Evolutionary conservation across 2,797 vertebrate genomes (phyloP).

Genomic region (Syngnathus acus): DNA sequence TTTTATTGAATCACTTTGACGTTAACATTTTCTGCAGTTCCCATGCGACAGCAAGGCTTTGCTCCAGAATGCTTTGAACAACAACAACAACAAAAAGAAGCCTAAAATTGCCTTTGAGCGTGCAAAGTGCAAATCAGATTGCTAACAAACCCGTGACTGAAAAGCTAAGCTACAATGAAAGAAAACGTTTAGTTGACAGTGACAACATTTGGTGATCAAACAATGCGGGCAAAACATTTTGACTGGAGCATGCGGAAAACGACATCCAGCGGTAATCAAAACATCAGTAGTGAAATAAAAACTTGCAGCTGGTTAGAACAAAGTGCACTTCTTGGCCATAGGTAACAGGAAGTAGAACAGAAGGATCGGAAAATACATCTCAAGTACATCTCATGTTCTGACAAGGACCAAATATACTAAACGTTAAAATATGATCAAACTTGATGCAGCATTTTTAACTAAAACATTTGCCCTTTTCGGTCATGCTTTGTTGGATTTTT

Average conservation of each 20-base stretch:
- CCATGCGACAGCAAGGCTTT: constrained; percentile 36
- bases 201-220: too few species aligned
- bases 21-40: constrained; percentile 39
- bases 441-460: constrained; percentile 37
- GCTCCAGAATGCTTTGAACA: constrained; percentile 10
- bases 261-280: not conserved
- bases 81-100: not conserved
- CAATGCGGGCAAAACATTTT: not conserved
- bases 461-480: not conserved
- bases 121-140: not conserved
- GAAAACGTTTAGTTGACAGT: too few species aligned
- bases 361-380: not conserved
- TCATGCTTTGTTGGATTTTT: constrained; percentile 13
- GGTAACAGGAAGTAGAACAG: not conserved
- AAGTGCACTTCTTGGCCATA: not conserved
- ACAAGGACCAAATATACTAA: not conserved
- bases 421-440: not conserved
- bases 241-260: not conserved
- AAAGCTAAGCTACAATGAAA: not conserved
- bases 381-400: not conserved
- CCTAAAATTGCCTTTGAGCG: not conserved
- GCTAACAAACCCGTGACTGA: not conserved
- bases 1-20: constrained; percentile 60
- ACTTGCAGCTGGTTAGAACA: not conserved
- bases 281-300: not conserved